These are phyloP conservation scores for Hemicentrotus pulcherrimus DNA, from an alignment of 35 echinoderm and acorn worm genomes.

Conservation along the genomic window DNA sequence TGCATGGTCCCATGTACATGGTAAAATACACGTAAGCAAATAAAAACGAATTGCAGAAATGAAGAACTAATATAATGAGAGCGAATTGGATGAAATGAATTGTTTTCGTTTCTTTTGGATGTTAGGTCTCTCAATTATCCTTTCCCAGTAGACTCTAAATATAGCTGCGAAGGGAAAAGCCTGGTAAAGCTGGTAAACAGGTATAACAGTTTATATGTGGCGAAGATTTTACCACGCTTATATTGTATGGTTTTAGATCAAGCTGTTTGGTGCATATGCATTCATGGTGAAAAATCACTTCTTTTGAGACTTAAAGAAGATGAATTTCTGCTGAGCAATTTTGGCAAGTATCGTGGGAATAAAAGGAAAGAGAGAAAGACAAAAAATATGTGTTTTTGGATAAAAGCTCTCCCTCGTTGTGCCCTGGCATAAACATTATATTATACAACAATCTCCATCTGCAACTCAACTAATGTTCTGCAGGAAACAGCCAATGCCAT, in stretches of 20 bases:
- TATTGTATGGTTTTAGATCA: background rate
- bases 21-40: background rate
- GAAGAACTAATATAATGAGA: background rate
- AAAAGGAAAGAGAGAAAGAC: no score
- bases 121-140: background rate
- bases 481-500: no score
- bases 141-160: background rate
- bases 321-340: no score
- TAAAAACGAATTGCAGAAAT: background rate
- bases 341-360: no score
- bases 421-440: no score
- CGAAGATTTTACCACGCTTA: background rate
- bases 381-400: no score
- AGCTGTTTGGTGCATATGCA: background rate
- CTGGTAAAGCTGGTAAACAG: background rate
- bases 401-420: no score
- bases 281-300: no score
- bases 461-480: no score
- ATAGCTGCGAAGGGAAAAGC: background rate
- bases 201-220: background rate
- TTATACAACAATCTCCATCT: no score
- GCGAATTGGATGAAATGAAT: slow-evolving; percentile 18
- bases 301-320: no score
- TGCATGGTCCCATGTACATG: background rate
- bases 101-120: background rate